Percentiles rank a stretch among this genome's conserved stretches.
Evolutionary conservation across 2,113 vertebrate genomes (phyloP).

Genomic region (rat (Rattus norvegicus)): DNA sequence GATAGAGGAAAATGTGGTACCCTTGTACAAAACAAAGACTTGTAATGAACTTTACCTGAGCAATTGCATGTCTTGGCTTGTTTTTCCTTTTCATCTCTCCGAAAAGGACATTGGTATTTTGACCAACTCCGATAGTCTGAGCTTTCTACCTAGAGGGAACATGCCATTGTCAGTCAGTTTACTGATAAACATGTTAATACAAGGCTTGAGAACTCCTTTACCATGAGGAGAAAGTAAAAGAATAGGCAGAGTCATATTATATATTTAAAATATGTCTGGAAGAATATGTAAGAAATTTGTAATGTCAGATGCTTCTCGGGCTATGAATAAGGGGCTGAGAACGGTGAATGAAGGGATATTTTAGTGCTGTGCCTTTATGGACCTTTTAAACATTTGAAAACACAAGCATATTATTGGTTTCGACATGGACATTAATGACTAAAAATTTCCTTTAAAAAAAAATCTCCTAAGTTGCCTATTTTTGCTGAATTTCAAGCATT

Average conservation of each 20-base stretch:
- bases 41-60: neutral
- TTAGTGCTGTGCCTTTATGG: neutral
- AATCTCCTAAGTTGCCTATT: neutral
- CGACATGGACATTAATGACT: neutral
- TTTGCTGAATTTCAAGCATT: neutral
- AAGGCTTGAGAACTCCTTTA: neutral
- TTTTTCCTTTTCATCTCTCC: constrained; percentile 35
- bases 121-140: neutral
- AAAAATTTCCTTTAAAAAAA: neutral
- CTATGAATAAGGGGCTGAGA: neutral
- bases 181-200: neutral
- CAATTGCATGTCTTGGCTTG: neutral
- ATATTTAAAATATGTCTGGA: neutral
- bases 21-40: neutral
- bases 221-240: neutral
- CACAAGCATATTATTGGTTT: neutral
- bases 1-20: neutral
- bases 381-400: neutral
- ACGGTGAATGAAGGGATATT: neutral
- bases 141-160: neutral
- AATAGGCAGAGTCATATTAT: neutral
- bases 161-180: neutral
- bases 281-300: neutral
- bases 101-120: neutral
- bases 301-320: neutral